Evolutionary conservation across 2,113 vertebrate genomes (phyloP).

Genomic region (Silurus glanis): DNA sequence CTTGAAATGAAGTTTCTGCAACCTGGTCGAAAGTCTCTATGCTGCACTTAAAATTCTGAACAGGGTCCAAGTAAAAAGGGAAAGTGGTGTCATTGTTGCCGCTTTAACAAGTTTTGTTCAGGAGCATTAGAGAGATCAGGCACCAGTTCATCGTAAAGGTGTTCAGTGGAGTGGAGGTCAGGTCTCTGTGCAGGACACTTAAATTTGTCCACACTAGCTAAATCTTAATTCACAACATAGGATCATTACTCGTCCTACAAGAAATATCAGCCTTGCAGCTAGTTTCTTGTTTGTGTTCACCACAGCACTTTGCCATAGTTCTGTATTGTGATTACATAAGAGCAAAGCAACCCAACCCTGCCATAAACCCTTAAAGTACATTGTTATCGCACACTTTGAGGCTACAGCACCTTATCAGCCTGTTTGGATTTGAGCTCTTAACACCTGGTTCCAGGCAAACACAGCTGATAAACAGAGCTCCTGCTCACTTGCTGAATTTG

Average conservation of each 20-base stretch:
- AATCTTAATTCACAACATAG: not conserved
- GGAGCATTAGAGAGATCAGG: not conserved
- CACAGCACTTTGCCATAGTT: not conserved
- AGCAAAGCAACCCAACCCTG: slow-evolving; percentile 21
- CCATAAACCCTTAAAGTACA: slow-evolving; percentile 10
- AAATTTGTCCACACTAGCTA: not conserved
- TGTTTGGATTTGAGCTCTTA: not conserved
- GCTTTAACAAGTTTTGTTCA: not conserved
- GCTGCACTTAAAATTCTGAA: no score
- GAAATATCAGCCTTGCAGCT: not conserved
- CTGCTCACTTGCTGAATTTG: not conserved
- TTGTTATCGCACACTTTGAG: not conserved
- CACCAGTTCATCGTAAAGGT: not conserved
- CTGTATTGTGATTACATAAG: slow-evolving; percentile 11
- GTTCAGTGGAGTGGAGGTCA: not conserved
- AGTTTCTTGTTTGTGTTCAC: not conserved
- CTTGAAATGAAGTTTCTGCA: not conserved
- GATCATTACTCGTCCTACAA: not conserved
- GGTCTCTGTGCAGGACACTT: not conserved
- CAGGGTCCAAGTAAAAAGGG: not conserved
- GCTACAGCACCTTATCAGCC: slow-evolving; percentile 1
- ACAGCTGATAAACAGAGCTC: not conserved
- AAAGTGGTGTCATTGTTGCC: not conserved
- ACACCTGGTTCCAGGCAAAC: slow-evolving; percentile 11
- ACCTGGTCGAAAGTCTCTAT: no score